These are phyloP conservation scores for Anniella stebbinsi DNA, from an alignment of 2,797 vertebrate species.

Conservation along the genomic window DNA sequence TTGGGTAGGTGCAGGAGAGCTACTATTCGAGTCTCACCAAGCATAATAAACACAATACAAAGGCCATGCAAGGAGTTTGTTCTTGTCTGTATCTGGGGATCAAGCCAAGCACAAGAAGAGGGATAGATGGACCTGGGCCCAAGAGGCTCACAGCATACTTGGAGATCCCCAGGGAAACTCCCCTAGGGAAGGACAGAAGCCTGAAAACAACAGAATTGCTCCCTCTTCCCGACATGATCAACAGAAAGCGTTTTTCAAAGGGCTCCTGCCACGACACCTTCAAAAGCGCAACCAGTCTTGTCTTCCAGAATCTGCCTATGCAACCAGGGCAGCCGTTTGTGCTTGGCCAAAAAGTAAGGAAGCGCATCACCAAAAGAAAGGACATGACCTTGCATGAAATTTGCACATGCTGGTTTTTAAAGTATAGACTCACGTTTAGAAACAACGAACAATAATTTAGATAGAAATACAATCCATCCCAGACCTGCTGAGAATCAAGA, in stretches of 20 bases:
- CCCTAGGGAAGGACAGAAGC: background rate
- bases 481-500: background rate
- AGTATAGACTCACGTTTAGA: background rate
- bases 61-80: background rate
- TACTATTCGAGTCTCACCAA: background rate
- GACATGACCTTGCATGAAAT: background rate
- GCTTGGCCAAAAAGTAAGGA: too few relatives aligned
- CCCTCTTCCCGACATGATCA: background rate
- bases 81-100: background rate
- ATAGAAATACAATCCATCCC: background rate
- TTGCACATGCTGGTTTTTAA: background rate
- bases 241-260: background rate
- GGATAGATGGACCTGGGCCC: background rate
- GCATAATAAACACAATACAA: background rate
- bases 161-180: background rate
- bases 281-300: background rate
- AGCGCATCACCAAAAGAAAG: background rate
- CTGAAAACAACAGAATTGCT: slow-evolving; percentile 8
- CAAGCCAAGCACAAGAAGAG: background rate
- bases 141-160: background rate
- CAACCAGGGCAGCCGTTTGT: too few relatives aligned
- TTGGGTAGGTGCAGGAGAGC: background rate
- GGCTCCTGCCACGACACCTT: background rate
- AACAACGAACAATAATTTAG: background rate
- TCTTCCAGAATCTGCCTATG: background rate